Base-by-base conservation (phyloP, 2,113 vertebrate species). In the Poecile atricapillus region DNA sequence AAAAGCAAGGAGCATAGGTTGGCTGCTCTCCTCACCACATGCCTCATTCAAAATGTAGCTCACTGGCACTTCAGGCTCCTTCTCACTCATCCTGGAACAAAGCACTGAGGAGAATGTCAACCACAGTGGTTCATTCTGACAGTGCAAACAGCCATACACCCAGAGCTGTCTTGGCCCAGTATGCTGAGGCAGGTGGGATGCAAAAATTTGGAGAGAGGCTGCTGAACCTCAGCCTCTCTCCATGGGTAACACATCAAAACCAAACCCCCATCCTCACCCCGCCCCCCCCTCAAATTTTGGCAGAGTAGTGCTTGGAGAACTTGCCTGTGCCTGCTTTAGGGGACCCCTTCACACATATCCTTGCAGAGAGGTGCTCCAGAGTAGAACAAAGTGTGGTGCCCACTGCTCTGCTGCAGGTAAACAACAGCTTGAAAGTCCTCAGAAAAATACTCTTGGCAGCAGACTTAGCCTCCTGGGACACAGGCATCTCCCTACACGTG, bases 111-210 rank as follows among this genome's bases (percentile, higher is more conserved):
- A 55, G 24, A 53, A 49, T 1, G 4, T 37, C 52, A 71, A 0
- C 24, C 5, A 3, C 0, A 1, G 50, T 3, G 1, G 39, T 27
- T 89, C 10, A 6, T 15, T 7, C 84, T 58, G 41, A 9, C 5
- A 30, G 43, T 17, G n/a, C 39, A 63, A 74, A 46, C 50, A 60
- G 52, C 35, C 47, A 9, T 7, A 28, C 17, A 35, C 7, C 18
- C 71, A 33, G 31, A 75, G 37, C 7, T 43, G 23, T 37, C 44
- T 15, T 20, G 7, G 47, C 50, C 50, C 75, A 65, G 30, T 19
- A 17, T 1, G 3, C 55, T 58, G 65, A 14, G 8, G 56, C n/a
- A 70, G 37, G 41, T 8, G 56, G 30, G 25, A 31, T 78, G 39
- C 1, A 3, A 43, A 69, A n/a, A 56, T 60, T 82, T 85, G 3